Evolutionary conservation across 2,113 vertebrate species (phyloP).

Genomic region (Numenius arquata): DNA sequence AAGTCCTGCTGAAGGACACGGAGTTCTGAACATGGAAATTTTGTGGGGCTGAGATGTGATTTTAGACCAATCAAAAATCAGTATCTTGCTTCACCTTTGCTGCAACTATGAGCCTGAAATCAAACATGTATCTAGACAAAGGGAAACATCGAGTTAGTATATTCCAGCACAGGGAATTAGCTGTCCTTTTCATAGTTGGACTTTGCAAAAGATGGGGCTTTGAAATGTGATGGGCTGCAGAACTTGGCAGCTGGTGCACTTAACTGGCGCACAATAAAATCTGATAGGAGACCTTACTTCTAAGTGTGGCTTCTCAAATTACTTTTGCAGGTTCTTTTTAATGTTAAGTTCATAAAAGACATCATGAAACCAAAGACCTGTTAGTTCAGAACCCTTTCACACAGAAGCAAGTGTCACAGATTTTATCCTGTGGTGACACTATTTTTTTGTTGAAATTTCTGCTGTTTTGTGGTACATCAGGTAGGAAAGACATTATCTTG

Average conservation of each 20-base stretch:
- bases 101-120: not conserved
- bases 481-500: not conserved
- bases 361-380: not conserved
- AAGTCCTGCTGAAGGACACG: not conserved
- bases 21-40: not conserved
- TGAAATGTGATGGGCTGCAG: not conserved
- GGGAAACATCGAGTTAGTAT: not conserved
- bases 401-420: not conserved
- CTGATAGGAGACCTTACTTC: not conserved
- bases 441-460: not conserved
- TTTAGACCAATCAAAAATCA: not conserved
- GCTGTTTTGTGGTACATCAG: not conserved
- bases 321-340: not conserved
- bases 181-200: not conserved
- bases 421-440: not conserved
- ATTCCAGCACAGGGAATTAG: not conserved
- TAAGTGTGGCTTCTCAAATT: not conserved
- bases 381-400: not conserved
- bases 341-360: not conserved
- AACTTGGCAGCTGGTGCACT: not conserved
- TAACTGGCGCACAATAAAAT: not conserved
- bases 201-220: not conserved
- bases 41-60: not conserved
- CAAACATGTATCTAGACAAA: not conserved
- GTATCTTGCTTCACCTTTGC: not conserved